Base-by-base conservation (phyloP, 1,140 invertebrate species). In the Pristionchus pacificus region DNA sequence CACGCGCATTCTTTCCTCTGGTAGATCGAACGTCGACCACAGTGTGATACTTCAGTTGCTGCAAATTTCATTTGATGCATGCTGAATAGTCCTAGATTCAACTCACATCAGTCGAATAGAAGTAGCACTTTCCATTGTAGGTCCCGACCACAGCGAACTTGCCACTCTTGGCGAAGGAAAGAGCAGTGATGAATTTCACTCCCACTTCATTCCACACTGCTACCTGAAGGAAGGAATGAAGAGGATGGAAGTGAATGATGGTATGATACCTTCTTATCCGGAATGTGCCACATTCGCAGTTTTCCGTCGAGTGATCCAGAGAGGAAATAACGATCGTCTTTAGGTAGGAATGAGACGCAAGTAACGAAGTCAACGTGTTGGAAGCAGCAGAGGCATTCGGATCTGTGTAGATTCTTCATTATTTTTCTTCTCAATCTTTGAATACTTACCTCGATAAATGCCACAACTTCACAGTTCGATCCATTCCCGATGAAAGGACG, bases 311-410 rank as follows among this genome's bases (percentile, higher is more conserved):
- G 75, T 13, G 86, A 87, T 2, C 87, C 87, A 73, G 86, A 87
- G 25, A 88, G 75, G 72, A 88, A 88, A 76, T 88, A 88, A 25
- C 87, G 77, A 77, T 88, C 87, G 82, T 88, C 87, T 84, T 91
- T 89, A 0, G 96, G 95, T 87, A 98, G 94, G 84, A 98, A 98
- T 38, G 93, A 94, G 79, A 98, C 97, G 0, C 95, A 93, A 0
- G 95, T 98, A 25, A 98, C 95, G 86, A 97, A 97, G 85, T 98
- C 95, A 77, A 97, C 95, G 82, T 98, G 95, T 84, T 98, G 95
- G 85, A 98, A 98, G 84, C 93, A 96, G 85, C 95, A 98, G 0
- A 98, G 88, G 83, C 96, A 98, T 85, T 98, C 95, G 80, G 92
- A 91, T 49, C 38, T 49, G 38, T 10, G 19, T 49, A 49, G 38